Evolutionary conservation across 2,888 invertebrate species (phyloP).

Genomic region (Myathropa florea): DNA sequence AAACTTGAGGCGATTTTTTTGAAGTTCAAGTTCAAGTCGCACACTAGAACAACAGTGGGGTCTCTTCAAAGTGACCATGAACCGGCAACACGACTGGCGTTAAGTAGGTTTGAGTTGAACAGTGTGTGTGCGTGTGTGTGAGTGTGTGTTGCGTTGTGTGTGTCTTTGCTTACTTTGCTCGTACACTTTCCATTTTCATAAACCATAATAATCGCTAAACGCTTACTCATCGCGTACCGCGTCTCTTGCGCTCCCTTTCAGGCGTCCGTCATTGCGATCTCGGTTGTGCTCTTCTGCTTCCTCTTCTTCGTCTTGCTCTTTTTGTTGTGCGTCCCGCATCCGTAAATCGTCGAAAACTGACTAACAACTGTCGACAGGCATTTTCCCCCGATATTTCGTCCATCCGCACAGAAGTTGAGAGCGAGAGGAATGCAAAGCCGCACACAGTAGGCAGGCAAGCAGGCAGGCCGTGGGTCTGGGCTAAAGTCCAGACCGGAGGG

Average conservation of each 20-base stretch:
- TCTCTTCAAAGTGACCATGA: conserved; percentile 54
- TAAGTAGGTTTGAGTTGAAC: neutral
- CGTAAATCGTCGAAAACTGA: neutral
- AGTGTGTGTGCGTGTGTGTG: neutral
- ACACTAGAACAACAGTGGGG: conserved; percentile 61
- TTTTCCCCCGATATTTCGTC: neutral
- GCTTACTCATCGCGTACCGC: conserved; percentile 46
- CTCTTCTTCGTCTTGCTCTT: conserved; percentile 10
- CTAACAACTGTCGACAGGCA: neutral
- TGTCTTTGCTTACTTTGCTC: conserved; percentile 1
- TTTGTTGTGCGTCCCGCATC: neutral
- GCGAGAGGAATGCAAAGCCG: neutral
- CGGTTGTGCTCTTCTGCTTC: neutral
- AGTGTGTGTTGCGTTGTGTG: conserved; percentile 8
- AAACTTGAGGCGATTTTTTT: conserved; percentile 37
- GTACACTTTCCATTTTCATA: conserved; percentile 64
- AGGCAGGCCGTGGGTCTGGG: neutral
- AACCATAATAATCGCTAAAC: conserved; percentile 45
- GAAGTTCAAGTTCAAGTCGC: conserved; percentile 69
- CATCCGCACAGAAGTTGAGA: neutral
- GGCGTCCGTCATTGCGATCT: neutral
- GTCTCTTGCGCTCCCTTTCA: neutral
- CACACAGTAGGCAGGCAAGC: neutral
- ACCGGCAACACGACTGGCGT: conserved; percentile 21
- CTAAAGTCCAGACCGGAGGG: conserved; percentile 50